phyloP scores from a whole-genome alignment of 2,888 invertebrate species.

The Herminia tarsipennalis region DNA sequence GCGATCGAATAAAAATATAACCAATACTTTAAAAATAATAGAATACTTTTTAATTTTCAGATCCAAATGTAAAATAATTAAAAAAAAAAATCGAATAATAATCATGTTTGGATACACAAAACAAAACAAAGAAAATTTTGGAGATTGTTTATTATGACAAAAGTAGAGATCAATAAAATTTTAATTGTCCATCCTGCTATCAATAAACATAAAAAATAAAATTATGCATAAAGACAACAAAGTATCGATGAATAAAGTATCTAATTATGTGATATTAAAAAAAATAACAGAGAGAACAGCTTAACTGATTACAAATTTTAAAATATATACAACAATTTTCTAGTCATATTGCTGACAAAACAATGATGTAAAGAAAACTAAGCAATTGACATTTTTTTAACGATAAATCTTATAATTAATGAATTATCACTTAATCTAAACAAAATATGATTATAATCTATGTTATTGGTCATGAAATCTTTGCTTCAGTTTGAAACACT shows the following conservation, averaged over 20 bases:
- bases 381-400: too few species aligned
- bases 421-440: conserved; percentile 1
- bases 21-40: too few species aligned
- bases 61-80: too few species aligned
- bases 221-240: not conserved
- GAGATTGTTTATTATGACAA: not conserved
- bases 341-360: not conserved
- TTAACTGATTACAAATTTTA: conserved; percentile 16
- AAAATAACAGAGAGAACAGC: conserved; percentile 5
- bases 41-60: too few species aligned
- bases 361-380: not conserved
- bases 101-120: not conserved
- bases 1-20: too few species aligned
- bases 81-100: not conserved
- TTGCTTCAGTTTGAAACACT: conserved; percentile 39
- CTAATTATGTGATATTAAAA: too few species aligned
- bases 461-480: conserved; percentile 20
- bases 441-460: conserved; percentile 13
- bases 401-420: not conserved
- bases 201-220: not conserved
- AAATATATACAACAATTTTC: conserved; percentile 4
- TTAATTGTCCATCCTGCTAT: not conserved
- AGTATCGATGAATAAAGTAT: too few species aligned
- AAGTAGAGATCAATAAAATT: conserved; percentile 3
- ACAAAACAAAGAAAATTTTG: not conserved